Conservation (phyloP, 2,888 invertebrate species). For the Lasiommata megera region DNA sequence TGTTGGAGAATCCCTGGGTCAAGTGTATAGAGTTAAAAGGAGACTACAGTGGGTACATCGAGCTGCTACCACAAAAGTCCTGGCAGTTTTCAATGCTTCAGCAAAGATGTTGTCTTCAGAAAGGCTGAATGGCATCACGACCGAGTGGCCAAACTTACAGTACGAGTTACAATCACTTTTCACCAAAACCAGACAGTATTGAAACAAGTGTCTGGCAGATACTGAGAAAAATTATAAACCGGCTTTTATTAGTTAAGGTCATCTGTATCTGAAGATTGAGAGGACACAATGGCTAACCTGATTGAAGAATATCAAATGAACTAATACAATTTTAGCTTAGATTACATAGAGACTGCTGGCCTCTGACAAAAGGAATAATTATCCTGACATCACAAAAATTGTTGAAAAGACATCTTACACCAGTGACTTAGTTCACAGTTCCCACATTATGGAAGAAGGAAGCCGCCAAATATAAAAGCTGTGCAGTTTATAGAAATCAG, state of each 20-base stretch:
- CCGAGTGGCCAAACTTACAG: not conserved
- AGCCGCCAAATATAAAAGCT: too few species aligned
- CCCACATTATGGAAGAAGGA: too few species aligned
- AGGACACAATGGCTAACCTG: too few species aligned
- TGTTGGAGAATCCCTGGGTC: too few species aligned
- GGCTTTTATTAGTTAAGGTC: too few species aligned
- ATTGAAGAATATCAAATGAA: too few species aligned
- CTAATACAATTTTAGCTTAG: constrained; percentile 31
- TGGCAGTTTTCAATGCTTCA: constrained; percentile 8
- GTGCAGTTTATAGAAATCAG: too few species aligned
- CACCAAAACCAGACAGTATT: constrained; percentile 31
- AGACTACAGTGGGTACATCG: constrained; percentile 1
- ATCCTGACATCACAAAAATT: constrained; percentile 10
- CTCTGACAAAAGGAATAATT: constrained; percentile 24
- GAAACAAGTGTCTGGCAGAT: constrained; percentile 31
- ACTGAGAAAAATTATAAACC: constrained; percentile 36
- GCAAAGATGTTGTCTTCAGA: not conserved
- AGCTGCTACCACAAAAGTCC: not conserved
- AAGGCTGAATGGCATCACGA: constrained; percentile 36
- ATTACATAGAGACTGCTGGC: constrained; percentile 32
- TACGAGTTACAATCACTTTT: not conserved
- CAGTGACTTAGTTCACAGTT: constrained; percentile 13
- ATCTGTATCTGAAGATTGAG: constrained; percentile 31
- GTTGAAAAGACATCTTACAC: constrained; percentile 16
- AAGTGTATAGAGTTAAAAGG: too few species aligned